These are phyloP conservation scores for Acanthiza pusilla DNA, from an alignment of 2,797 vertebrate species.

Conservation along the genomic window DNA sequence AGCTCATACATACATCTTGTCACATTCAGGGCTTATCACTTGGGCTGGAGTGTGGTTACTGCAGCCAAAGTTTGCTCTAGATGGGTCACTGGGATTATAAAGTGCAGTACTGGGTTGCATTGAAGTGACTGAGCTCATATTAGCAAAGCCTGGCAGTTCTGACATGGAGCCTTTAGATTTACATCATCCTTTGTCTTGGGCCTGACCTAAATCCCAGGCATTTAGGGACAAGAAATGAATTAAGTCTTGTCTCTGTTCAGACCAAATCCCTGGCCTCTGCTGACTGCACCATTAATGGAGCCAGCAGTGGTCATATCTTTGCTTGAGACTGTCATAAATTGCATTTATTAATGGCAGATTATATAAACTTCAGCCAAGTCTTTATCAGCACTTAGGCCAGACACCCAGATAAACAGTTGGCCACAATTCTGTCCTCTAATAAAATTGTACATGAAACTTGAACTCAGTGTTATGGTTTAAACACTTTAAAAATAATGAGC, in stretches of 20 bases:
- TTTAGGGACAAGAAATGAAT: neutral
- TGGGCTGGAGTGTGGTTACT: no score
- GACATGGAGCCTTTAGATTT: neutral
- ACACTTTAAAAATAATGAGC: neutral
- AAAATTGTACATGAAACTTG: neutral
- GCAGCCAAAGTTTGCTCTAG: neutral
- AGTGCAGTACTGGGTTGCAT: neutral
- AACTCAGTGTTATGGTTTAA: neutral
- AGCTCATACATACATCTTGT: neutral
- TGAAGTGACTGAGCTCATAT: neutral
- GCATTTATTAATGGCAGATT: constrained; percentile 36
- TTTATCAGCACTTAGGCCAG: constrained; percentile 48
- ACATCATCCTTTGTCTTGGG: neutral
- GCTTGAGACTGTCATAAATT: constrained; percentile 21
- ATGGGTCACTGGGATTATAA: neutral
- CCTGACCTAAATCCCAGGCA: neutral
- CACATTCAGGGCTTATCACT: neutral
- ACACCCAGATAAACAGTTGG: constrained; percentile 44
- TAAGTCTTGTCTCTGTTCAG: neutral
- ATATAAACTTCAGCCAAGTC: constrained; percentile 25
- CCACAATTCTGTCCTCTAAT: neutral
- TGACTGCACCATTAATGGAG: accelerated
- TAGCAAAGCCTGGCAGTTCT: neutral
- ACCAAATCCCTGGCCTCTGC: neutral
- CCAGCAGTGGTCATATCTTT: constrained; percentile 1